Evolutionary conservation across 1,140 invertebrate species (phyloP).

Genomic region (Bombus impatiens): DNA sequence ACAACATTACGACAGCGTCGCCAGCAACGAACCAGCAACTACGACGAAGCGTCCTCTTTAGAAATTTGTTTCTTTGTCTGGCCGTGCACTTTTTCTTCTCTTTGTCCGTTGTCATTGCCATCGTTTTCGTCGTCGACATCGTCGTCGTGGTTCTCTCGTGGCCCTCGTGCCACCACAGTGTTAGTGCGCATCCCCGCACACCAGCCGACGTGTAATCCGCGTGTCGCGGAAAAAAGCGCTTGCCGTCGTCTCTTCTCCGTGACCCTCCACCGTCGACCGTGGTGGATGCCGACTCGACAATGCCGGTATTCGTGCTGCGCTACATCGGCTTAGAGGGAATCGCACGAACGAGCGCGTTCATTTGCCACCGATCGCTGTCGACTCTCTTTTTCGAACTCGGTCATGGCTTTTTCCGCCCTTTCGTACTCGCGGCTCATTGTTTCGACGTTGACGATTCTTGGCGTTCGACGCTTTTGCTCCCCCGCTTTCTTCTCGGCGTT

Average conservation of each 20-base stretch:
- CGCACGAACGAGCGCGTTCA: slow-evolving; percentile 26
- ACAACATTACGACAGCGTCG: slow-evolving; percentile 62
- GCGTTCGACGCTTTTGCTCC: background rate
- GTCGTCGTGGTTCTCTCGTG: slow-evolving; percentile 19
- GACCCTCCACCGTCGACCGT: slow-evolving; percentile 33
- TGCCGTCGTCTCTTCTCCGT: slow-evolving; percentile 11
- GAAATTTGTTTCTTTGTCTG: slow-evolving; percentile 75
- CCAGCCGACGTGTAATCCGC: background rate
- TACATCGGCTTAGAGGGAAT: slow-evolving; percentile 41
- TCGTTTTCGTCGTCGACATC: slow-evolving; percentile 40
- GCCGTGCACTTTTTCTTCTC: slow-evolving; percentile 32
- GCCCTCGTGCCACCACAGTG: slow-evolving; percentile 3
- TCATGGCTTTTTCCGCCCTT: background rate
- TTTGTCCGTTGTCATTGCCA: slow-evolving; percentile 55
- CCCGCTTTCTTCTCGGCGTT: background rate
- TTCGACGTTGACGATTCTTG: background rate
- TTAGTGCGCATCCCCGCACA: background rate
- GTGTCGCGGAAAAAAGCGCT: slow-evolving; percentile 15
- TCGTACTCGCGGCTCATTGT: background rate
- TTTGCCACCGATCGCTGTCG: slow-evolving; percentile 39
- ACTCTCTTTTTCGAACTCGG: slow-evolving; percentile 33
- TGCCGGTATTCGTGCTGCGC: slow-evolving; percentile 31
- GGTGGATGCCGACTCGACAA: slow-evolving; percentile 37
- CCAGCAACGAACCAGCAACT: slow-evolving; percentile 6
- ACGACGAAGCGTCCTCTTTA: slow-evolving; percentile 71